phyloP scores from a whole-genome alignment of 1,140 invertebrate genomes.

The Brachionus calyciflorus region DNA sequence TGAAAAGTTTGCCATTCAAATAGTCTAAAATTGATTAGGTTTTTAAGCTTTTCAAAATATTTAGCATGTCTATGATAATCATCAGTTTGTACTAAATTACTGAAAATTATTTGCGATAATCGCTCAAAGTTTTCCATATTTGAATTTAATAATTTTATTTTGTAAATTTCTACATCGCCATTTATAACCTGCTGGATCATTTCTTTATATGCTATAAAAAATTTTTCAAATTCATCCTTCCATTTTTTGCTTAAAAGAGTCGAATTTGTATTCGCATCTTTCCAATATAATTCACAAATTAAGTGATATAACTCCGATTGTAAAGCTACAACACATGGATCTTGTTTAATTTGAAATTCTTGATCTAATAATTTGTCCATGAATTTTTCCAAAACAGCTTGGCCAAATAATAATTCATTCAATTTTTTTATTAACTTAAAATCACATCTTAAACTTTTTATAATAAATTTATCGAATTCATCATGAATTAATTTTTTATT shows the following conservation, averaged over 20 bases:
- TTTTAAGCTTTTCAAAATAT: background rate
- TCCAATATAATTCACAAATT: background rate
- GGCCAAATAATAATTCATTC: background rate
- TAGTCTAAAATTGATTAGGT: background rate
- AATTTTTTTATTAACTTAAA: background rate
- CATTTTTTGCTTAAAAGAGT: background rate
- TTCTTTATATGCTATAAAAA: background rate
- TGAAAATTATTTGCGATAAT: background rate
- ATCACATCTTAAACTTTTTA: background rate
- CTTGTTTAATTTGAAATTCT: background rate
- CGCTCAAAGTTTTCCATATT: background rate
- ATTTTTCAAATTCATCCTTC: background rate
- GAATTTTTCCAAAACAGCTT: background rate
- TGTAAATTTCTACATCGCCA: background rate
- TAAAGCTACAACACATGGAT: background rate
- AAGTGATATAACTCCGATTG: background rate
- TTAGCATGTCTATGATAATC: background rate
- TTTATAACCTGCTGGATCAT: background rate
- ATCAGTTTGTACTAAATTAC: background rate
- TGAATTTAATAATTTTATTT: background rate
- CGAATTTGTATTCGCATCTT: background rate
- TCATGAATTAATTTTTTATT: background rate
- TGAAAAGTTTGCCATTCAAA: background rate
- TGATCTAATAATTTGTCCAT: background rate
- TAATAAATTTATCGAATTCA: background rate